Percentiles rank a stretch among this genome's conserved stretches.
phyloP scores from a whole-genome alignment of 1,140 invertebrate species.

The Ptiloglossa arizonensis region DNA sequence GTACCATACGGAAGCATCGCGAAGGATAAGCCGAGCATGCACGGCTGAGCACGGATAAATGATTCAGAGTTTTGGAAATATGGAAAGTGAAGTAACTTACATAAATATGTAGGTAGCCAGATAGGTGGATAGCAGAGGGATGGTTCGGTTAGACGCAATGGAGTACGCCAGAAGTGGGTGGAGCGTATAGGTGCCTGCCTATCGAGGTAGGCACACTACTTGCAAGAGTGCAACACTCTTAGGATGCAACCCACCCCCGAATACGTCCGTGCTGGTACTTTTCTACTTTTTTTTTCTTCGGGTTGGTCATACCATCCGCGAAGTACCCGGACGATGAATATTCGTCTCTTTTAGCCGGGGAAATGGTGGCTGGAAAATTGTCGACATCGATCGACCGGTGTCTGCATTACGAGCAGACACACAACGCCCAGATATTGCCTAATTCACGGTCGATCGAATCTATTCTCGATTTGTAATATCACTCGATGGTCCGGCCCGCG shows the following conservation, averaged over 20 bases:
- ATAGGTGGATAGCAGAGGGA: neutral
- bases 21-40: slow-evolving; percentile 57
- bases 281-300: neutral
- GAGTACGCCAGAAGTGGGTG: slow-evolving; percentile 15
- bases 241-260: slow-evolving; percentile 52
- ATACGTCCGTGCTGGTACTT: slow-evolving; percentile 41
- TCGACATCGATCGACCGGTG: slow-evolving; percentile 22
- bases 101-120: slow-evolving; percentile 39
- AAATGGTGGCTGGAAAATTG: slow-evolving; percentile 15
- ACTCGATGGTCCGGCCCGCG: slow-evolving; percentile 20
- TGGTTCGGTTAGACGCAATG: neutral
- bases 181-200: slow-evolving; percentile 7
- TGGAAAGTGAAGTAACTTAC: slow-evolving; percentile 70
- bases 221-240: slow-evolving; percentile 58
- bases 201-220: slow-evolving; percentile 53
- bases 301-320: slow-evolving; percentile 30
- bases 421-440: slow-evolving; percentile 26
- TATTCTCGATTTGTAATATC: slow-evolving; percentile 50
- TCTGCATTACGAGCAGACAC: neutral
- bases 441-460: slow-evolving; percentile 48
- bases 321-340: slow-evolving; percentile 1
- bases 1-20: slow-evolving; percentile 39
- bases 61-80: slow-evolving; percentile 73
- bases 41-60: slow-evolving; percentile 71
- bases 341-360: neutral